Evolutionary conservation across 1,140 invertebrate species (phyloP), one percentile per base, ranked within the genome.

Genomic region (Zaprionus ghesquierei): DNA sequence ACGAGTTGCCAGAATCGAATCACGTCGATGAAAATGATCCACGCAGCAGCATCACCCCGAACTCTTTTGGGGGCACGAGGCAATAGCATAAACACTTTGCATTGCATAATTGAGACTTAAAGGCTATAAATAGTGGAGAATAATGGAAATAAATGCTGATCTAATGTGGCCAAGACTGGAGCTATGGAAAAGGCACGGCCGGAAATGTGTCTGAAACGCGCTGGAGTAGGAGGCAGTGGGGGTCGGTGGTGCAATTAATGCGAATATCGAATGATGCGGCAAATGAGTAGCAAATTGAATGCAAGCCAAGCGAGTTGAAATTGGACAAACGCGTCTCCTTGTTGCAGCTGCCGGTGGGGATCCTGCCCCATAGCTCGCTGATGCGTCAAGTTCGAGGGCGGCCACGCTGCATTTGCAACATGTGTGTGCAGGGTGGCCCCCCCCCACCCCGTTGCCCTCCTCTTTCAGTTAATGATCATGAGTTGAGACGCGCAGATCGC

Each of bases 231-330:
- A 51, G 53, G 58, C n/a, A 69, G 13, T 46, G 38, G 69, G 51
- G 41, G 2, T 1, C 6, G 15, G 33, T 1, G 33, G 35, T 13
- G 6, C 22, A 81, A 62, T 86, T 87, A 76, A 50, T 31, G 44
- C 4, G 78, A 78, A 81, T 87, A 82, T 86, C 82, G 79, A 69
- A 86, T 86, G 81, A 87, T 77, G 82, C 84, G 79, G 84, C 84
- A 89, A 86, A 87, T 86, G 78, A 86, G 81, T 68, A 64, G 62
- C 77, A 77, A 86, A 86, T 86, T 78, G 70, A 72, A 71, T 56
- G 70, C 50, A 74, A 44, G 31, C 41, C 58, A 25, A 41, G 20
- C 63, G 5, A 9, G 15, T 22, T 33, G n/a, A 1, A 13, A 23
- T 66, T 66, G 41, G 64, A 86, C 81, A 87, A 75, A 78, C 44